Evolutionary conservation across 1,140 invertebrate species (phyloP).

Genomic region (Halesus radiatus): DNA sequence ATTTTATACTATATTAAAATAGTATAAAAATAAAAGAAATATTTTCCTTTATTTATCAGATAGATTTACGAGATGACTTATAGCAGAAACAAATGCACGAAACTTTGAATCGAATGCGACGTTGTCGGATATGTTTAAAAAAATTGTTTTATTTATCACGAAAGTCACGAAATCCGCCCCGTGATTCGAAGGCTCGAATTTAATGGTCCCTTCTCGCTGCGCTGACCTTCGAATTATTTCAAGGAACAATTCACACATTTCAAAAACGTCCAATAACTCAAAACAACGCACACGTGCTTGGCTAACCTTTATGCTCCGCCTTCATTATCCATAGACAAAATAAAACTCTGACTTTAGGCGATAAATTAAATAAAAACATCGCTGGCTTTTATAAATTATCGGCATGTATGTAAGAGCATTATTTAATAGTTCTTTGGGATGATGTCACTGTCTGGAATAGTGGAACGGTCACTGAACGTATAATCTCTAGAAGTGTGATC

Average conservation of each 20-base stretch:
- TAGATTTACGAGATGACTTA: background rate
- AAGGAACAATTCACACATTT: conserved; percentile 22
- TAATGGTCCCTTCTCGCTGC: background rate
- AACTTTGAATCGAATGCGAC: background rate
- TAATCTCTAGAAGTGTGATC: no score
- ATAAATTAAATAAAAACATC: conserved; percentile 26
- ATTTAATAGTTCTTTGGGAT: background rate
- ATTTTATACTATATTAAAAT: no score
- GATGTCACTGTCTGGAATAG: background rate
- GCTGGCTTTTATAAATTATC: conserved; percentile 31
- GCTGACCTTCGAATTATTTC: background rate
- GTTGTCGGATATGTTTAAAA: background rate
- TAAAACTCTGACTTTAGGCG: background rate
- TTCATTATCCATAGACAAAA: background rate
- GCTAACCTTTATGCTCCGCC: background rate
- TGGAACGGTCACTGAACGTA: no score
- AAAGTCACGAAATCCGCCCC: background rate
- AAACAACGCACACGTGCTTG: conserved; percentile 19
- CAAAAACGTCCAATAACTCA: conserved; percentile 21
- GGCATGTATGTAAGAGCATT: conserved; percentile 11
- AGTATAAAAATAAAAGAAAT: no score
- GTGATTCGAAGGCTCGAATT: background rate
- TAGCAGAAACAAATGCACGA: background rate
- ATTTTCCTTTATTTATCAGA: no score
- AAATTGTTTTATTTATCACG: background rate